Percentiles rank a stretch among this genome's conserved stretches.
phyloP scores from a whole-genome alignment of 2,113 vertebrate genomes.

The Forbesichthys papilliferus region DNA sequence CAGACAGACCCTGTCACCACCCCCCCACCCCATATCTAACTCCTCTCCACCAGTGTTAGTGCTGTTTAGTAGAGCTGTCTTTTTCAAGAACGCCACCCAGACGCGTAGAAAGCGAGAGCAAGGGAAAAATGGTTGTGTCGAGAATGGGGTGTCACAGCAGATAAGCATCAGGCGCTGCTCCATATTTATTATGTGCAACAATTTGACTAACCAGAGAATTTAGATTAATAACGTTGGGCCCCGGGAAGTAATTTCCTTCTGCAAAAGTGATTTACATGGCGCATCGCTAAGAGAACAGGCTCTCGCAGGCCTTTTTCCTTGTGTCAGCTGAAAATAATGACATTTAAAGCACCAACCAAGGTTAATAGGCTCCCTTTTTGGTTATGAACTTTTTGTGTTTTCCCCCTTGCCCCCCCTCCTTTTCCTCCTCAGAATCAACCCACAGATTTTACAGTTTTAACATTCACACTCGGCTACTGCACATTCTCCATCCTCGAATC shows the following conservation, averaged over 20 bases:
- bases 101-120: conserved; percentile 67
- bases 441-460: conserved; percentile 61
- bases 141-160: conserved; percentile 78
- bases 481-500: conserved; percentile 12
- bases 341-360: conserved; percentile 96
- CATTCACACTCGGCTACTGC: conserved; percentile 34
- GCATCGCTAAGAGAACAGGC: conserved; percentile 86
- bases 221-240: conserved; percentile 96
- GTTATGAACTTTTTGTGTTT: conserved; percentile 75
- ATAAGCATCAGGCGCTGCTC: conserved; percentile 86
- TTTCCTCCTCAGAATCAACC: conserved; percentile 55
- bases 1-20: conserved; percentile 30
- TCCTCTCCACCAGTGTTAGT: conserved; percentile 48
- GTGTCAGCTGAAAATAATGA: conserved; percentile 96
- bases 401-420: conserved; percentile 49
- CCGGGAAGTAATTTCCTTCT: conserved; percentile 97
- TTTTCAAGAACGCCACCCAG: conserved; percentile 71
- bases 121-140: conserved; percentile 58
- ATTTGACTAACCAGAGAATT: conserved; percentile 96
- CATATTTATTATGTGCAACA: conserved; percentile 94
- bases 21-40: conserved; percentile 19
- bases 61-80: conserved; percentile 80
- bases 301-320: conserved; percentile 79
- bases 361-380: conserved; percentile 89
- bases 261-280: conserved; percentile 95